Base-by-base conservation (phyloP, 2,888 invertebrate genomes). In the Caenorhabditis sp. region DNA sequence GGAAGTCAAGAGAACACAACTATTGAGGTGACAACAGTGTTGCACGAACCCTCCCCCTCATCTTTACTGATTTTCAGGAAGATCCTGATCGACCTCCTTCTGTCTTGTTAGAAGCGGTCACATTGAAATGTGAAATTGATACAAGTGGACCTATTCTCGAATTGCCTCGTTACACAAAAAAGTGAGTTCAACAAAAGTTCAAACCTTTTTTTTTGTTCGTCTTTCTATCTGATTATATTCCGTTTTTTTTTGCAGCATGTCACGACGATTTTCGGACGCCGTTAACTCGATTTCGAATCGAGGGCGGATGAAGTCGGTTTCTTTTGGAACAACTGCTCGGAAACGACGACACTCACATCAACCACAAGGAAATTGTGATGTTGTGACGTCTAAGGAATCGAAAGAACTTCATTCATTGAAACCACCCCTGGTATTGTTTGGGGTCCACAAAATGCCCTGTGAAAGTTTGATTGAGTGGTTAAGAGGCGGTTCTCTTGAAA, bases 61-160 rank as follows among this genome's bases (percentile, higher is more conserved):
- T n/a, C n/a, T n/a, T n/a, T 31, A 37, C 14, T 54, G 21, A 6
- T 21, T 64, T 71, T 27, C 64, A 71, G 66, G 74, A 78, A 55
- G 80, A 82, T 26, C 76, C 77, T 26, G 83, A 84, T 43, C 59
- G 84, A 27, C 83, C 86, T 6, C 84, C 84, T 10, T 84, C 84
- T 26, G 83, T 86, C 21, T 65, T 86, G n/a, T 71, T 86, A 6
- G 86, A 86, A n/a, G 85, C 85, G 1, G 83, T 86, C 10, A 86
- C 86, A 19, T 62, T 83, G 26, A 71, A 62, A 60, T 75, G 70
- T 49, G 81, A 81, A 54, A 78, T 76, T 53, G 81, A 81, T 66
- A 73, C 78, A n/a, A 78, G 76, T 67, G 81, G 82, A 3, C 78
- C 80, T 4, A 78, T 80, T 37, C 71, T 82, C 57, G 79, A 81